Evolutionary conservation across 2,888 invertebrate species (phyloP).

Genomic region (Tenthredo mesomela): DNA sequence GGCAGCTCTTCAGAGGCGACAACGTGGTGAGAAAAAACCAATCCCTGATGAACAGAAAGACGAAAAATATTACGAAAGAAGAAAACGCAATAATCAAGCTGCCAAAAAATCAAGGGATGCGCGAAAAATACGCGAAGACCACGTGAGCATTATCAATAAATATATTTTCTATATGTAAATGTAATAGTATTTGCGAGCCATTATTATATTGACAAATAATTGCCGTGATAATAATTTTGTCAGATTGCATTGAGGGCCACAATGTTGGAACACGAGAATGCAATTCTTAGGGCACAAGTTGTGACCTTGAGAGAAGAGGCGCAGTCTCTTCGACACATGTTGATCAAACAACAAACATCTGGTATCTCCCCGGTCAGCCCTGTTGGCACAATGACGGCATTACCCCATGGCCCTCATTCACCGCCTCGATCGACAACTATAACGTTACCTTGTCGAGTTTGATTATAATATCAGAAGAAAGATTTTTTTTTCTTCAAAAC

Average conservation of each 20-base stretch:
- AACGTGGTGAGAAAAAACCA: conserved; percentile 91
- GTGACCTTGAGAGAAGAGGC: conserved; percentile 90
- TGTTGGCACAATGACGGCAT: not conserved
- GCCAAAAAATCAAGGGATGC: conserved; percentile 96
- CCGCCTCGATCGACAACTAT: conserved; percentile 23
- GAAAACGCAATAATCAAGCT: conserved; percentile 93
- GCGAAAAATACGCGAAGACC: conserved; percentile 91
- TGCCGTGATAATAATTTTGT: conserved; percentile 59
- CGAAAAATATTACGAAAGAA: conserved; percentile 92
- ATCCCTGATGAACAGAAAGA: conserved; percentile 94
- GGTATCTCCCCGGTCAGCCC: conserved; percentile 26
- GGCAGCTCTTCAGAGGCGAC: conserved; percentile 77
- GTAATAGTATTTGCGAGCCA: not conserved
- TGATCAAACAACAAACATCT: conserved; percentile 77
- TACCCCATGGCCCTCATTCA: not conserved
- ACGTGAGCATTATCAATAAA: conserved; percentile 79
- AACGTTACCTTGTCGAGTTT: conserved; percentile 48
- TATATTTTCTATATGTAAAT: not conserved
- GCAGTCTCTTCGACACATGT: conserved; percentile 84
- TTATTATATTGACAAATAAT: not conserved
- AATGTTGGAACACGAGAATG: conserved; percentile 93
- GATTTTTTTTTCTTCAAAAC: not conserved
- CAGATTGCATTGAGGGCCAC: conserved; percentile 92
- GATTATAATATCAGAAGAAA: not conserved
- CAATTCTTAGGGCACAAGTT: conserved; percentile 90